Base-by-base conservation (phyloP, 2,113 vertebrate genomes). In the Telmatochromis sp. region DNA sequence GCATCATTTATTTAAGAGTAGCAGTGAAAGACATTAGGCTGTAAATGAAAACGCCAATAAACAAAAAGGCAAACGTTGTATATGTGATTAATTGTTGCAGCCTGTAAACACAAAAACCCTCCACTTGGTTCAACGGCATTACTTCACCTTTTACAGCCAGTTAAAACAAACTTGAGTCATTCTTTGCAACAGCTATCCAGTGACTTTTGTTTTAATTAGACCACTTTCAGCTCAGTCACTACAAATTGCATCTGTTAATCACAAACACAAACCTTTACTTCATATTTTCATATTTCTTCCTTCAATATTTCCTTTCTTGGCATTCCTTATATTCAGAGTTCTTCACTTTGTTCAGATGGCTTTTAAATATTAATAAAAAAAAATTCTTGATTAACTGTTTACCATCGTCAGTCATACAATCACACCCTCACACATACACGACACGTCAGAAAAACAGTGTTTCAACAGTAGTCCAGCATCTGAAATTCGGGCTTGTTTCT, bases 1-100 rank as follows among this genome's bases (percentile, higher is more conserved):
- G 9, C 57, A 55, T 83, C 9, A 51, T 92, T 93, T 94, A 94
- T 93, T 95, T 14, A 86, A 70, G 82, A 81, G 81, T 42, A 83
- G 60, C 12, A 83, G 14, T 80, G 70, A 91, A 31, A 90, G 83
- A 88, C 49, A 85, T 17, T 26, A 5, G 8, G 37, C 35, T 87
- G 17, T 15, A 82, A 85, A 86, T 60, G 17, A 80, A 47, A 78
- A 23, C 19, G 21, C 31, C 19, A 78, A 21, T 17, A 23, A 89
- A 21, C 51, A 60, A 86, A 75, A 84, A 73, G 17, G 35, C 37
- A 78, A 65, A 82, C 5, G 6, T 19, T 75, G 42, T 49, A 75
- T 75, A 49, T 49, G 65, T 82, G 80, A 82, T 78, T 28, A 17
- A 79, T 55, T 81, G 54, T 21, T 81, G 53, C 28, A 83, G n/a